Base-by-base conservation (phyloP, 2,113 vertebrate species). In the Platichthys stellatus region DNA sequence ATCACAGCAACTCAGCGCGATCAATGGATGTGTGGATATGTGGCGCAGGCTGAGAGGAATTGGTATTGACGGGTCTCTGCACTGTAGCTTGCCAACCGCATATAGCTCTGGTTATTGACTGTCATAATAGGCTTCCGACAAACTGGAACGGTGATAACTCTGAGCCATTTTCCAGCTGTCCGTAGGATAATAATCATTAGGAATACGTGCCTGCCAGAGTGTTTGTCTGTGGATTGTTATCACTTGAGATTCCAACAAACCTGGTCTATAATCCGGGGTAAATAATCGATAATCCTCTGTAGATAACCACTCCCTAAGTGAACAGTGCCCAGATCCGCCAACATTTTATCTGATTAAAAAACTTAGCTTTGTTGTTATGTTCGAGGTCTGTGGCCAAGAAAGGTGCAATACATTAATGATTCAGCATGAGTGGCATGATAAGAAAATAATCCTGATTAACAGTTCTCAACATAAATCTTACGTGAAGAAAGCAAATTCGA, bases 71-170 rank as follows among this genome's bases (percentile, higher is more conserved):
- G 71, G 78, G 54, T 71, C 8, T 3, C 69, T 84, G 38, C 63
- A 15, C 56, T 71, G 66, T 56, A 67, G 65, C 82, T 81, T 64
- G 76, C 77, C 78, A 89, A 77, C 72, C 83, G 68, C 71, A 85
- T 63, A 67, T 68, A 68, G 62, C 79, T 80, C 51, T 15, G 60
- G 75, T 79, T 88, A 91, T 87, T 73, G 88, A 88, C 77, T 78
- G 74, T 73, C 40, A 69, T 77, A 88, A 91, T 77, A 89, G 60
- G 80, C 78, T 85, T 83, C 72, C 17, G 59, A 83, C 84, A 86
- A 63, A 51, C 47, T 9, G 60, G 69, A 70, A 78, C 35, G 83
- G 69, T 4, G 51, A 85, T 83, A 79, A 84, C 73, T 81, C 79
- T 31, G 66, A 69, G 65, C 60, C 68, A 70, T 84, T 82, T 79